Evolutionary conservation across 2,797 vertebrate species (phyloP).

Genomic region (Luscinia luscinia): DNA sequence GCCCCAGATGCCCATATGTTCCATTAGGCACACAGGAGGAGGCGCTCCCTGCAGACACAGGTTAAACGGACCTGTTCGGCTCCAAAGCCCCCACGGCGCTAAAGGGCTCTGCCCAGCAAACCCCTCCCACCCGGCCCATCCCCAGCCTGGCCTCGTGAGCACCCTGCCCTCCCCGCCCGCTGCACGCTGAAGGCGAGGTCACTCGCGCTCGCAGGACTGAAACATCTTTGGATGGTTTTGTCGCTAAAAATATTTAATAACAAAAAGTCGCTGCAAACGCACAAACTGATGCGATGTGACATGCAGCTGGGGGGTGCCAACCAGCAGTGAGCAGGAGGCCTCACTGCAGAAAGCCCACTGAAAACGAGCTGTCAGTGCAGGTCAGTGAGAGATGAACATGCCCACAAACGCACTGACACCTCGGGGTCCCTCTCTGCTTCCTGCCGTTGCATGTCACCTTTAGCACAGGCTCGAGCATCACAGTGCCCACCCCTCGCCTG

Average conservation of each 20-base stretch:
- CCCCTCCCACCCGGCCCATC: not conserved
- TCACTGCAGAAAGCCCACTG: not conserved
- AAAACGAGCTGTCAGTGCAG: conserved; percentile 37
- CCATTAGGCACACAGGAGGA: not conserved
- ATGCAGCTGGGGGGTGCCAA: conserved; percentile 43
- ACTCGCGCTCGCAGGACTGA: not conserved
- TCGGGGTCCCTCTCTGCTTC: not conserved
- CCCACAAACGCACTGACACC: not conserved
- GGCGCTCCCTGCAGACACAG: not conserved
- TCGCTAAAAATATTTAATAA: not conserved
- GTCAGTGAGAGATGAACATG: not conserved
- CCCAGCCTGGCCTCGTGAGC: not conserved
- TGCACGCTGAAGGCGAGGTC: not conserved
- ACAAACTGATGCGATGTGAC: conserved; percentile 20
- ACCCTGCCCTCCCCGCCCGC: not conserved
- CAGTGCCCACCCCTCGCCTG: accelerated
- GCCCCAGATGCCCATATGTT: not conserved
- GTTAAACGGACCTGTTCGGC: not conserved
- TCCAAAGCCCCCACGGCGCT: accelerated
- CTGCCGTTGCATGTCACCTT: not conserved
- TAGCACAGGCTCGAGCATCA: accelerated
- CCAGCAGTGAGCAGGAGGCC: not conserved
- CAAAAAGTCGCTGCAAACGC: accelerated
- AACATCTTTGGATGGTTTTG: not conserved
- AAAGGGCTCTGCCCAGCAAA: not conserved